Conservation (phyloP, 2,888 invertebrate genomes). For the Archips xylosteana region DNA sequence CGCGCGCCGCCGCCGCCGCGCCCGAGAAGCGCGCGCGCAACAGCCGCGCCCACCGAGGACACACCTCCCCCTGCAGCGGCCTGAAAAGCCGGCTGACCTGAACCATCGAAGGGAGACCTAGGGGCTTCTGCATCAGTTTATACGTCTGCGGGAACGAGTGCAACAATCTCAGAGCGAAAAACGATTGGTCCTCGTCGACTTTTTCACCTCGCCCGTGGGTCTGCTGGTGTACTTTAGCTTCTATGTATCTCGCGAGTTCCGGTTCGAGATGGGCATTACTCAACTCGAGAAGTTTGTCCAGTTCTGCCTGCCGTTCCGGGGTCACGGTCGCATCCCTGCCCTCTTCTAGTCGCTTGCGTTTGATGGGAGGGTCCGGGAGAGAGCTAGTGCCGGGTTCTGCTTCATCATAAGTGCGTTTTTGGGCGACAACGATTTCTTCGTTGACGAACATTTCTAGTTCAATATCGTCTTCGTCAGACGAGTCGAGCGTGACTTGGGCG, state of each 20-base stretch:
- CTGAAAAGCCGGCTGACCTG: slow-evolving; percentile 15
- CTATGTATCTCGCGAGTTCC: slow-evolving; percentile 21
- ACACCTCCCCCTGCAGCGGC: slow-evolving; percentile 2
- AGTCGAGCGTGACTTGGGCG: not conserved
- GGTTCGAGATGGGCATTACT: slow-evolving; percentile 15
- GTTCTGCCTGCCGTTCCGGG: not conserved
- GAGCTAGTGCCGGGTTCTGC: not conserved
- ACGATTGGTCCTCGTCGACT: not conserved
- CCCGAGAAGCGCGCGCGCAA: slow-evolving; percentile 6
- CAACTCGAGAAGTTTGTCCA: slow-evolving; percentile 9
- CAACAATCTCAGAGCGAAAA: slow-evolving; percentile 12
- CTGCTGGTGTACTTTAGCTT: slow-evolving; percentile 5
- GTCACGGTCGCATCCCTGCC: no score
- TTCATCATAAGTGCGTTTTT: not conserved
- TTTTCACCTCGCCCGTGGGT: not conserved
- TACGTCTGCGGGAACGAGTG: slow-evolving; percentile 10
- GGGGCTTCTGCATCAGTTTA: slow-evolving; percentile 6
- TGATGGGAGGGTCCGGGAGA: not conserved
- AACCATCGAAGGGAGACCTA: slow-evolving; percentile 14
- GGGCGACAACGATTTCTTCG: not conserved
- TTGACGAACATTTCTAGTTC: not conserved
- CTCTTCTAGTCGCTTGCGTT: slow-evolving; percentile 16
- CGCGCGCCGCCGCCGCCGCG: not conserved
- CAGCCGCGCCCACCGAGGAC: slow-evolving; percentile 7
- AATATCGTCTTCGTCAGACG: not conserved